These are phyloP conservation scores for Myioborus melanocephalus DNA, from an alignment of 2,797 vertebrate species.

Conservation along the genomic window DNA sequence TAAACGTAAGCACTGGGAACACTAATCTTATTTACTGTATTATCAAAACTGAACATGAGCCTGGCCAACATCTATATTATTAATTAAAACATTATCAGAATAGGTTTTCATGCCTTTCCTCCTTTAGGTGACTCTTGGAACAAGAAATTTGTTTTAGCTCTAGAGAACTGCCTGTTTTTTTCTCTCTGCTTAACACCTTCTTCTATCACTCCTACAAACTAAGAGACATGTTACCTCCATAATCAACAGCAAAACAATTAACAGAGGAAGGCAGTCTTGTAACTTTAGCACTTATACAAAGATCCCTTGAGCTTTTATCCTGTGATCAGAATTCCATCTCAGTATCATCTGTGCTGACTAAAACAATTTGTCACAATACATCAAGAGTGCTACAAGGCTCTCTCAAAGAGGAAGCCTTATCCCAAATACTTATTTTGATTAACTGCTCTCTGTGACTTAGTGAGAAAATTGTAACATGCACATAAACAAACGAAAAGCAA, in stretches of 20 bases:
- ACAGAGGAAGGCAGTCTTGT: neutral
- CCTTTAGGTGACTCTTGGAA: neutral
- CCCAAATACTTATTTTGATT: conserved; percentile 22
- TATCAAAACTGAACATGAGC: neutral
- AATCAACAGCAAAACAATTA: neutral
- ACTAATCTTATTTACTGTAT: neutral
- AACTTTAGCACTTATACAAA: neutral
- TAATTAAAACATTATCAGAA: neutral
- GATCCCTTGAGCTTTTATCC: neutral
- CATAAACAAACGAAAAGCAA: neutral
- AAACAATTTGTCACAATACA: neutral
- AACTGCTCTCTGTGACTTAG: conserved; percentile 22
- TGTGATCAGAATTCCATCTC: neutral
- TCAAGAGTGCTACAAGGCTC: neutral
- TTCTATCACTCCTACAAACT: neutral
- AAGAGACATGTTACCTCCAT: neutral
- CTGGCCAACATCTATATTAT: neutral
- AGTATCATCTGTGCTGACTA: neutral
- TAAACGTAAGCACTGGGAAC: neutral
- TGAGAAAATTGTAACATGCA: neutral
- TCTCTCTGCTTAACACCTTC: neutral
- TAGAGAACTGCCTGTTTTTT: neutral
- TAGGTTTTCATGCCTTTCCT: neutral
- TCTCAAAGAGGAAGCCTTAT: conserved; percentile 23
- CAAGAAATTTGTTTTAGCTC: neutral